Base-by-base conservation (phyloP, 2,113 vertebrate species). In the Edolisoma coerulescens region DNA sequence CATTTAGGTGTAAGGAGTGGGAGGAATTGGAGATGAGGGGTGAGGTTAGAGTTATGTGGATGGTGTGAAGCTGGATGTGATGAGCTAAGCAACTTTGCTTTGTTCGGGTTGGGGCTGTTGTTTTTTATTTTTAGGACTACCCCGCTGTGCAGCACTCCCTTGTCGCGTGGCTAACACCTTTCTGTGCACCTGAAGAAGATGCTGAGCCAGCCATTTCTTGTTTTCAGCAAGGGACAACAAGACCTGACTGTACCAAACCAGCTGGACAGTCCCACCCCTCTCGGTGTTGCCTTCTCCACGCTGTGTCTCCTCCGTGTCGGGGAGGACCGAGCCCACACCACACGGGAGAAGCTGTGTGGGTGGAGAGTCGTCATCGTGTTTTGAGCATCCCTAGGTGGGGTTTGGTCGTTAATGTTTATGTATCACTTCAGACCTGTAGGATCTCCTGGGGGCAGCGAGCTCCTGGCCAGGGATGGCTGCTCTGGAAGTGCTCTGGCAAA, bases 21-120 rank as follows among this genome's bases (percentile, higher is more conserved):
- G 93, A 93, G 92, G 96, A 97, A 94, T 95, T 90, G 76, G 79
- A 92, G 85, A 96, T 56, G 84, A 95, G 87, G 75, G 54, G 80
- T 95, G 95, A 96, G 93, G 95, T 90, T 96, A 56, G 74, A 90
- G 63, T 85, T 89, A 74, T 52, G 76, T 90, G 57, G 90, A 56
- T 93, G 80, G 44, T 87, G 88, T 74, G 45, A 86, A 78, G 37
- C 45, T 87, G 76, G 67, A 78, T 86, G 73, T 84, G 95, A 89
- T 94, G 92, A 96, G 93, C 95, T 90, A 86, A 90, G 96, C 86
- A 90, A 68, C 65, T 96, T 81, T 13, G 11, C 64, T 84, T 81
- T 84, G 81, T 89, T 96, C 89, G 84, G 87, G 68, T 84, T 77
- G 82, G 60, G 70, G 56, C 68, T 90, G 68, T 24, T 61, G 32